Evolutionary conservation across 2,113 vertebrate genomes (phyloP).

Genomic region (Onychorhynchus coronatus): DNA sequence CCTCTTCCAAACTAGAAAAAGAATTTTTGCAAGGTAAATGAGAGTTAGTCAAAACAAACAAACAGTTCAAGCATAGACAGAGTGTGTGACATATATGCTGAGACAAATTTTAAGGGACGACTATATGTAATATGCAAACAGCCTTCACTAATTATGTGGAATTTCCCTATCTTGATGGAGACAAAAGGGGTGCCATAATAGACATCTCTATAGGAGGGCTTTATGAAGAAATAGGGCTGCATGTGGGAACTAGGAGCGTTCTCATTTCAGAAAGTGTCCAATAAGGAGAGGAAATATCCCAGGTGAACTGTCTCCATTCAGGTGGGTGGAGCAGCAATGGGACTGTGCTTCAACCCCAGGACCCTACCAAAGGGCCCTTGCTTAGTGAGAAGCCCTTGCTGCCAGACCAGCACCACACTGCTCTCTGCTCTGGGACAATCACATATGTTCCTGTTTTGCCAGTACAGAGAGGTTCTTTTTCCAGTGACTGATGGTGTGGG

Average conservation of each 20-base stretch:
- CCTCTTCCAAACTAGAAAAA: background rate
- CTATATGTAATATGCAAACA: background rate
- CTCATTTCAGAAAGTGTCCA: background rate
- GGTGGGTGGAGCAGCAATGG: background rate
- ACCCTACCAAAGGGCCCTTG: background rate
- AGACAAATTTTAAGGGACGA: constrained; percentile 16
- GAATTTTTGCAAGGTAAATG: background rate
- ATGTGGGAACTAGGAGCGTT: background rate
- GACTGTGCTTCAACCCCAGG: background rate
- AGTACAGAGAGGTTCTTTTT: background rate
- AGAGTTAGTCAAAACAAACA: constrained; percentile 14
- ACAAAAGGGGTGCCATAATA: background rate
- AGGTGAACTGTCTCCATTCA: background rate
- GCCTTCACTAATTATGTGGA: background rate
- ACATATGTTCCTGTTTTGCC: background rate
- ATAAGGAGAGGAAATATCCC: background rate
- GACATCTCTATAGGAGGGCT: background rate
- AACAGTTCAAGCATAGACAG: background rate
- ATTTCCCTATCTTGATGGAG: constrained; percentile 37
- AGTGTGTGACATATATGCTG: background rate
- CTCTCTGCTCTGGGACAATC: background rate
- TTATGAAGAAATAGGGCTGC: background rate
- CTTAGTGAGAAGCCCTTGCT: background rate
- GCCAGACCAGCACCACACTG: background rate
- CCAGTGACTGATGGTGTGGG: background rate